Evolutionary conservation across 2,888 invertebrate species (phyloP), one percentile per base, ranked within the genome.

Genomic region (Rhimphoctona megacephalus): DNA sequence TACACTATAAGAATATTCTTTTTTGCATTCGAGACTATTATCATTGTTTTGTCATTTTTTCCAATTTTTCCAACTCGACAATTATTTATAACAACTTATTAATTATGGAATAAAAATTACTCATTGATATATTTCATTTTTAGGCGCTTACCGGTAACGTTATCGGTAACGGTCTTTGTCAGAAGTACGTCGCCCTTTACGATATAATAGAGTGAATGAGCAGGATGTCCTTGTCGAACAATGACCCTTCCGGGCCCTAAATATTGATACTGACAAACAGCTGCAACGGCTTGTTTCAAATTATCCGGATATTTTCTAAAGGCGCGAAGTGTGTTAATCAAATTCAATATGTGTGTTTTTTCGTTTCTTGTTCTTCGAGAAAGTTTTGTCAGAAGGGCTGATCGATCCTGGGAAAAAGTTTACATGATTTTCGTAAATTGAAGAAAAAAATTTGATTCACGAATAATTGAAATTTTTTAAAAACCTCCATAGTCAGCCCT

Each of bases 201-300:
- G 70, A 97, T 95, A 92, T 96, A 97, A 92, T 96, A 97, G 70
- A 97, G 91, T 0, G 96, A 96, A 81, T 95, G 94, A 0, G 97
- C 96, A 3, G 94, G 93, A 81, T 96, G 96, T 17, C 95, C 95
- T 91, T 97, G 96, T 17, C 95, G 95, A 0, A 97, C 96, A 69
- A 97, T 95, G 0, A 95, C 94, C 1, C 96, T 95, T 0, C 95
- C 96, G 0, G 96, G 95, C 1, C 95, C 94, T 84, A 96, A 95
- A 90, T 96, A 96, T 88, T 95, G 95, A 94, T 96, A 97, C 90
- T 96, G 95, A 0, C 96, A 95, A 0, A 95, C 95, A 0, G 95
- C 95, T 0, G 96, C 96, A 64, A 97, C 92, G 73, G 96, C 95
- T 87, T 95, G 95, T 90, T 96, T 96, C 11, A 96, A 95, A 88